A percentile compares a stretch with the other conserved stretches of the same genome.
These are phyloP conservation scores for Cosmopolites sordidus DNA, from an alignment of 2,888 invertebrate genomes.

Conservation along the genomic window DNA sequence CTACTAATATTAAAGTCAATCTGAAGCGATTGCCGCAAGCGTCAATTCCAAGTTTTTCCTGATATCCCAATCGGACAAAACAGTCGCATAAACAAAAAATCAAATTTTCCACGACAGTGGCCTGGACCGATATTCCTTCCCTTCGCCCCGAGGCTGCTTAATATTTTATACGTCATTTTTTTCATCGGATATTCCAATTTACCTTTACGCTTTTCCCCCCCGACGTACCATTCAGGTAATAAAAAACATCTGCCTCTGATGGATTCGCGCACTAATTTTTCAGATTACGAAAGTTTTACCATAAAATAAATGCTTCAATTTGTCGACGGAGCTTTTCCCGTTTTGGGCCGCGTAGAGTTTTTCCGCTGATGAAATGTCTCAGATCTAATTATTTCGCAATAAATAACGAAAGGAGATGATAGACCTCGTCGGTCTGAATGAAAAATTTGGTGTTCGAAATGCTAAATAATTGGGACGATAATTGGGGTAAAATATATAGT, in stretches of 20 bases:
- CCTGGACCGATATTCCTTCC: constrained; percentile 3
- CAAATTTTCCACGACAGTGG: constrained; percentile 2
- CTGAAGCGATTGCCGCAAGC: not conserved
- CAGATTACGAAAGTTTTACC: constrained; percentile 27
- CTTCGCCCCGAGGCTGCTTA: constrained; percentile 2
- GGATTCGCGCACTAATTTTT: constrained; percentile 29
- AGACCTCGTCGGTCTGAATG: not conserved
- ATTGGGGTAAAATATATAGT: too few relatives aligned
- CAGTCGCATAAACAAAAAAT: constrained; percentile 10
- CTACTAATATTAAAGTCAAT: not conserved
- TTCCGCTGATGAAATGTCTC: constrained; percentile 20
- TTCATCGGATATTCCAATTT: constrained; percentile 23
- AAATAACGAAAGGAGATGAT: constrained; percentile 13
- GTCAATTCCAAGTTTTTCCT: not conserved
- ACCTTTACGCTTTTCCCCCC: constrained; percentile 23
- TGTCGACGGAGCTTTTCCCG: constrained; percentile 25
- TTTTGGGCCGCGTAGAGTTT: constrained; percentile 10
- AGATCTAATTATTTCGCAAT: constrained; percentile 24
- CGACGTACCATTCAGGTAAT: constrained; percentile 20
- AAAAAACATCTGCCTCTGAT: constrained; percentile 28
- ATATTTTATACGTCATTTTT: constrained; percentile 20
- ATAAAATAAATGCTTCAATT: constrained; percentile 30
- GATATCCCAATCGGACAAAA: not conserved
- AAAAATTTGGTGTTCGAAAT: not conserved
- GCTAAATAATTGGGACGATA: too few relatives aligned